Conservation (phyloP, 2,888 invertebrate genomes). For the Plagiodera versicolora region DNA sequence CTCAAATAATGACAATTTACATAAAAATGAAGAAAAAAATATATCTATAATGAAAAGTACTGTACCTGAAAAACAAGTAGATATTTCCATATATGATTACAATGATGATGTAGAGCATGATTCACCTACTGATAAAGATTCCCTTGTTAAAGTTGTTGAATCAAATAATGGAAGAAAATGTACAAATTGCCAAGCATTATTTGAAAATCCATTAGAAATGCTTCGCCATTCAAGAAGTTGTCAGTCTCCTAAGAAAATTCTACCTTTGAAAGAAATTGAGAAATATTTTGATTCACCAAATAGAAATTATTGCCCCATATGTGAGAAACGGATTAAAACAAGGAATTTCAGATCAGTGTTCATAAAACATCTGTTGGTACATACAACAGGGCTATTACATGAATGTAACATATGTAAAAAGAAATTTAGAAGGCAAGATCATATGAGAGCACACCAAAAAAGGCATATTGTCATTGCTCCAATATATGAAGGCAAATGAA, state of each 20-base stretch:
- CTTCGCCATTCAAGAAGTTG: constrained; percentile 25
- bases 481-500: neutral
- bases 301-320: constrained; percentile 29
- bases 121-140: constrained; percentile 12
- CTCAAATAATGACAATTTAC: no score
- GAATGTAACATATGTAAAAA: constrained; percentile 29
- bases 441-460: constrained; percentile 29
- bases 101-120: constrained; percentile 20
- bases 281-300: constrained; percentile 31
- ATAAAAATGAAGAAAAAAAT: neutral
- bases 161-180: constrained; percentile 13
- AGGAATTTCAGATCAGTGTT: constrained; percentile 27
- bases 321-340: constrained; percentile 28
- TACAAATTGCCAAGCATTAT: constrained; percentile 18
- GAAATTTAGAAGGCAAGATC: constrained; percentile 30
- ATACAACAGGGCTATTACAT: constrained; percentile 21
- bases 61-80: neutral
- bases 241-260: constrained; percentile 15
- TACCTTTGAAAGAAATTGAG: constrained; percentile 23
- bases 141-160: constrained; percentile 7
- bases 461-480: constrained; percentile 8
- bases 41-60: neutral
- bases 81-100: constrained; percentile 31
- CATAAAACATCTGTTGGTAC: constrained; percentile 29
- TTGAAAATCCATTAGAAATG: constrained; percentile 26